Base-by-base conservation (phyloP, 2,797 vertebrate genomes). In the Hydrophis major region DNA sequence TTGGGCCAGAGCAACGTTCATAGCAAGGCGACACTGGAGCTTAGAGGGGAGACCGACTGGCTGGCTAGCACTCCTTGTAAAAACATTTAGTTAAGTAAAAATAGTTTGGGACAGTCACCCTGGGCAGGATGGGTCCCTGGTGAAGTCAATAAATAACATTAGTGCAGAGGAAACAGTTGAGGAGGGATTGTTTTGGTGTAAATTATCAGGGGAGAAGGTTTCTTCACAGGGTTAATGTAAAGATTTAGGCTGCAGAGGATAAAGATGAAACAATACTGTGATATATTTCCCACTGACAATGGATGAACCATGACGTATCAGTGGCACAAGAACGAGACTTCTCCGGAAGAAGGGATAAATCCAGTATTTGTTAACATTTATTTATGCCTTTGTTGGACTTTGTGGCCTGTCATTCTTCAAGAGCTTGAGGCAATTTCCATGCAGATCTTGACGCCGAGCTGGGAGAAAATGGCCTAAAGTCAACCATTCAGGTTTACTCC, bases 51-150 rank as follows among this genome's bases (percentile, higher is more conserved):
- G 94, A 47, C 78, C 1, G 78, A 25, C 37, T 83, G 32, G 92
- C 0, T 89, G 86, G 27, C 69, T 78, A 56, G 78, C 94, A 25
- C 28, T 53, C 66, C 32, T 37, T 57, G 6, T 55, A 90, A 95
- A 94, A 53, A 59, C 94, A 88, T 91, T 91, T 88, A 55, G 61
- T 14, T 88, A 83, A 91, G 86, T 63, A 20, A 42, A 88, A 89
- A 83, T 88, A 93, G 86, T 91, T 93, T 89, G 86, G 28, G 86
- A 60, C n/a, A 83, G 42, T n/a, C n/a, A 57, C 11, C 18, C 60
- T 57, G 25, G 2, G 32, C 53, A 90, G 18, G 18, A 50, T 22
- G 13, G 27, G 42, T 27, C 37, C 8, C 32, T 28, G 55, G 7
- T 20, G 25, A 69, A 87, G 83, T 88, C 37, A 88, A 20, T 74